Evolutionary conservation across 1,140 invertebrate species (phyloP), one percentile per base, ranked within the genome.

Genomic region (Hypothenemus hampei): DNA sequence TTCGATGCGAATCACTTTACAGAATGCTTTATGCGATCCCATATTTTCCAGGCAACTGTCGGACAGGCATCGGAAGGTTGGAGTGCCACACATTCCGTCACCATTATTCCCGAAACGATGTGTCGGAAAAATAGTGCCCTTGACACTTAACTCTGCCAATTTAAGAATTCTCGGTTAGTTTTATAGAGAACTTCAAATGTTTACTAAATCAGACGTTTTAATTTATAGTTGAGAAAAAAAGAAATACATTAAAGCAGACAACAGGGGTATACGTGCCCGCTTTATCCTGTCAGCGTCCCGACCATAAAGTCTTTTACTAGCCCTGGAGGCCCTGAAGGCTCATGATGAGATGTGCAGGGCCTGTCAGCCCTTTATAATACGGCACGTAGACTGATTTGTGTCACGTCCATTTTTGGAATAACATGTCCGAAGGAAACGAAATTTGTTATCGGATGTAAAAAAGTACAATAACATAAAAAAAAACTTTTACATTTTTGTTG

Each of bases 341-440:
- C 36, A 49, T 49, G 47, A 49, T 49, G 22, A 49, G 33, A 49
- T 31, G 47, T 33, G 47, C 35, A n/a, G 21, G 41, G 16, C 47
- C 47, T 49, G 33, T 39, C 29, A 19, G 47, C 21, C 33, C 47
- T 39, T 24, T 49, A n/a, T 37, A 23, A 49, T 33, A 21, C 11
- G 29, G 20, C 36, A 29, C 47, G 33, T 39, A 49, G 22, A 37
- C 47, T 26, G 33, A 49, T 23, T 49, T 47, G 26, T 35, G 44
- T 49, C 36, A 39, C 33, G 47, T 49, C 35, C 21, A 39, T 6
- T 49, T 23, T 33, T 8, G 20, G 33, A 19, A 23, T 20, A 39
- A 39, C n/a, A n/a, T n/a, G n/a, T n/a, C n/a, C n/a, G n/a, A n/a
- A n/a, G n/a, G n/a, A n/a, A n/a, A n/a, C n/a, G n/a, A n/a, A n/a